Percentiles rank a stretch among this genome's conserved stretches.
These are phyloP conservation scores for Chaenodraco wilsoni DNA, from an alignment of 2,797 vertebrate genomes.

Conservation along the genomic window DNA sequence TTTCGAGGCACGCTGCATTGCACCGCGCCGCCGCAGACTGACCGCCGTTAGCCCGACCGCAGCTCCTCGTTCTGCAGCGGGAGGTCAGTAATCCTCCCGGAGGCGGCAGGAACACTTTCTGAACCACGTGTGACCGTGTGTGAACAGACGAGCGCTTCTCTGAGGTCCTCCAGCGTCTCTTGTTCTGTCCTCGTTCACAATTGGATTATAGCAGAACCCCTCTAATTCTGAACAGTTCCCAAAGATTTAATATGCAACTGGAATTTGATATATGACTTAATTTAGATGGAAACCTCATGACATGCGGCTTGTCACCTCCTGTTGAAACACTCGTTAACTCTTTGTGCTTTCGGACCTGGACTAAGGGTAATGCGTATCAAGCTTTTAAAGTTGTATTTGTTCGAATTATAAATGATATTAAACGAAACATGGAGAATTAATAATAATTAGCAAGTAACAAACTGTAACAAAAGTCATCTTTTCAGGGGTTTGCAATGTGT, in stretches of 20 bases:
- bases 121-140: slow-evolving; percentile 49
- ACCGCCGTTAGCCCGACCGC: slow-evolving; percentile 54
- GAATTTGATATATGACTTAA: slow-evolving; percentile 84
- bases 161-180: slow-evolving; percentile 55
- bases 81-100: slow-evolving; percentile 60
- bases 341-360: slow-evolving; percentile 44
- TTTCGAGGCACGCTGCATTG: slow-evolving; percentile 58
- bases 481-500: too few relatives aligned
- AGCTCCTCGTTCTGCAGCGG: slow-evolving; percentile 55
- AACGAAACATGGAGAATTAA: not conserved
- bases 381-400: not conserved
- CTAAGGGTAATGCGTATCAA: not conserved
- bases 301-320: slow-evolving; percentile 80
- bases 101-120: slow-evolving; percentile 30
- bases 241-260: slow-evolving; percentile 83
- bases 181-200: slow-evolving; percentile 71
- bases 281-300: slow-evolving; percentile 85
- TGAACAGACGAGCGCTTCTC: slow-evolving; percentile 63
- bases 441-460: not conserved
- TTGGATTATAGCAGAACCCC: slow-evolving; percentile 78
- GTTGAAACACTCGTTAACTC: slow-evolving; percentile 69
- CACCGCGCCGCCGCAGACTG: slow-evolving; percentile 51
- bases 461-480: not conserved
- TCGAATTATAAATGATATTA: not conserved
- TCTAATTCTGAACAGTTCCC: slow-evolving; percentile 71